Evolutionary conservation across 2,113 vertebrate genomes (phyloP), one percentile per base, ranked within the genome.

Genomic region (Neogale vison): DNA sequence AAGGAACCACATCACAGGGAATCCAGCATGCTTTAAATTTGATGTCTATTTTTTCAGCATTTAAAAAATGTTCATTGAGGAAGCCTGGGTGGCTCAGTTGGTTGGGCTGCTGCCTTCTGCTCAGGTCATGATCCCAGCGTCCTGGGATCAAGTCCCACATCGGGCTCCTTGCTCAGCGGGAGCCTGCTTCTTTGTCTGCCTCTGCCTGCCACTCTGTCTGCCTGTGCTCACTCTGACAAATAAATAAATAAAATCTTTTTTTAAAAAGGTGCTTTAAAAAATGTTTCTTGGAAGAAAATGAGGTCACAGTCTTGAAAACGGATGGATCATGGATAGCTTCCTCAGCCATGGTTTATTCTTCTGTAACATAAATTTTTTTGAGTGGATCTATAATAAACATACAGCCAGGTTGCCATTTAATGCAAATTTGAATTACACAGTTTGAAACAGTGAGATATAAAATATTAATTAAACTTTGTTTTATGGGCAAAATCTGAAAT

Each of bases 391-490:
- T 95, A 93, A 93, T 96, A 96, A 98, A 97, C 85, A 95, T 57
- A 83, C 31, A 88, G 74, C 29, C 23, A 89, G 72, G 65, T 88
- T 93, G 36, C n/a, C 34, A 74, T 63, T 96, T 79, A 95, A 93
- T 95, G 96, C 92, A 97, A 96, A 97, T 96, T 95, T 91, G 86
- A 95, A 86, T 91, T 95, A 88, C 7, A 94, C 52, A 86, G 77
- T 84, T 95, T 96, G 96, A 96, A 97, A 88, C 52, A 95, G 77
- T 61, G 81, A 21, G 57, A 57, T 57, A 57, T 97, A 94, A 96
- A 97, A 93, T 98, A 97, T 97, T 97, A 97, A 97, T 96, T 92
- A 96, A 97, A 81, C 77, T 59, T 90, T 76, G 71, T 29, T 96
- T 97, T 97, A 93, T 91, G 89, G 83, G 76, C 15, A 90, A 97